Evolutionary conservation across 2,888 invertebrate species (phyloP).

Genomic region (Dendrolimus houi): DNA sequence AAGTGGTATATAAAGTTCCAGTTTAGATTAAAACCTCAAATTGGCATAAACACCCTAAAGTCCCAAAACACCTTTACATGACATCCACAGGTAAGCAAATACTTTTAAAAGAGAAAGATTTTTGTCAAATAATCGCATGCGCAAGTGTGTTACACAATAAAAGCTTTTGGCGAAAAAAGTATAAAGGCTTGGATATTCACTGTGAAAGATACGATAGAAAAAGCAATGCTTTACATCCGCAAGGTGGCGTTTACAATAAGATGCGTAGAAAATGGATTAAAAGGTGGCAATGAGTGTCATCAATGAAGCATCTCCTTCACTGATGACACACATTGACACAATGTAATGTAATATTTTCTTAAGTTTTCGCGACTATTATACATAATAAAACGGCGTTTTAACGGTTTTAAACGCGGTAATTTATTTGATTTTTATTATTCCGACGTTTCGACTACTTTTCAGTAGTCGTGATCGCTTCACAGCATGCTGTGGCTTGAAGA

Average conservation of each 20-base stretch:
- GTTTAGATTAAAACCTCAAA: neutral
- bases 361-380: too few species aligned
- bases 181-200: constrained; percentile 24
- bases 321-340: too few species aligned
- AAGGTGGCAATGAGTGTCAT: neutral
- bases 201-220: constrained; percentile 33
- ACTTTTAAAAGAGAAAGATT: constrained; percentile 31
- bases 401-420: too few species aligned
- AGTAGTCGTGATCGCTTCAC: too few species aligned
- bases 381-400: too few species aligned
- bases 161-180: constrained; percentile 24
- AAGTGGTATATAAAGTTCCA: too few species aligned
- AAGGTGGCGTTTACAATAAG: constrained; percentile 25
- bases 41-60: constrained; percentile 25
- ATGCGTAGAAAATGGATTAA: neutral
- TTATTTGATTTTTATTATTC: too few species aligned
- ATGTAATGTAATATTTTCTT: too few species aligned
- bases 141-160: constrained; percentile 51
- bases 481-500: too few species aligned
- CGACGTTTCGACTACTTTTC: too few species aligned
- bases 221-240: constrained; percentile 27
- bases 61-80: constrained; percentile 40
- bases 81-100: constrained; percentile 39
- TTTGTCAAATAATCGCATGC: constrained; percentile 59
- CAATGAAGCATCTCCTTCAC: neutral